phyloP scores from a whole-genome alignment of 2,888 invertebrate species.

The Pardosa pseudoannulata region DNA sequence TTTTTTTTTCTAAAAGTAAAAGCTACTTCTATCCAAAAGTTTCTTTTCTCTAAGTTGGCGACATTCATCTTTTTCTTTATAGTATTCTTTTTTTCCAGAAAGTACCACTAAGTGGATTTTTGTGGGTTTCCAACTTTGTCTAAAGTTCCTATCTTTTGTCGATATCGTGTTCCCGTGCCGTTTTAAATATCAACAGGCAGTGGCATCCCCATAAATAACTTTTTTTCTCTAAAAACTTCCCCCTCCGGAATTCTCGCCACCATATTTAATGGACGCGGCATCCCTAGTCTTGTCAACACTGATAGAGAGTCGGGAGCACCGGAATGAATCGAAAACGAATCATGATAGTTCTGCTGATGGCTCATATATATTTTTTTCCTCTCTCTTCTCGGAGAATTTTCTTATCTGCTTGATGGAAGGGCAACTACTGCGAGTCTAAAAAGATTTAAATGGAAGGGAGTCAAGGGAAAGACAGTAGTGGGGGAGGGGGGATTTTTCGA shows the following conservation, averaged over 20 bases:
- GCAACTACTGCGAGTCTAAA: too few relatives aligned
- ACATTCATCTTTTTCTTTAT: too few relatives aligned
- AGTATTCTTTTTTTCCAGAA: too few relatives aligned
- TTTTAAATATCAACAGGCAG: slow-evolving; percentile 44
- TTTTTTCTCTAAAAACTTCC: too few relatives aligned
- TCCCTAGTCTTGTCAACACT: not conserved
- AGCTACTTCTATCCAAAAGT: too few relatives aligned
- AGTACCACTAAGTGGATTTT: too few relatives aligned
- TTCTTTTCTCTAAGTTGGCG: too few relatives aligned
- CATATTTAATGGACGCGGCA: not conserved
- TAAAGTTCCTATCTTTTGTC: slow-evolving; percentile 11
- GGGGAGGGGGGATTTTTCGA: too few relatives aligned
- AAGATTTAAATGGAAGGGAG: too few relatives aligned
- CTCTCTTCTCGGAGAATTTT: not conserved
- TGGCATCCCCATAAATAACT: slow-evolving; percentile 58
- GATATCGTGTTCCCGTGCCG: not conserved
- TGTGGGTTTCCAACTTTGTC: not conserved
- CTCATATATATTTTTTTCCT: too few relatives aligned
- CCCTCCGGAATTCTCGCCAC: not conserved
- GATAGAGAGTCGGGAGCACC: not conserved
- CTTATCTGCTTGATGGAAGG: not conserved
- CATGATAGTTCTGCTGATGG: not conserved
- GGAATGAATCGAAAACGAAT: not conserved
- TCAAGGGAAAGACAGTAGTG: too few relatives aligned
- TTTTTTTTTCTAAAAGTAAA: too few relatives aligned